These are phyloP conservation scores for Botrylloides violaceus DNA, from an alignment of 23 tunicate genomes.

Conservation along the genomic window DNA sequence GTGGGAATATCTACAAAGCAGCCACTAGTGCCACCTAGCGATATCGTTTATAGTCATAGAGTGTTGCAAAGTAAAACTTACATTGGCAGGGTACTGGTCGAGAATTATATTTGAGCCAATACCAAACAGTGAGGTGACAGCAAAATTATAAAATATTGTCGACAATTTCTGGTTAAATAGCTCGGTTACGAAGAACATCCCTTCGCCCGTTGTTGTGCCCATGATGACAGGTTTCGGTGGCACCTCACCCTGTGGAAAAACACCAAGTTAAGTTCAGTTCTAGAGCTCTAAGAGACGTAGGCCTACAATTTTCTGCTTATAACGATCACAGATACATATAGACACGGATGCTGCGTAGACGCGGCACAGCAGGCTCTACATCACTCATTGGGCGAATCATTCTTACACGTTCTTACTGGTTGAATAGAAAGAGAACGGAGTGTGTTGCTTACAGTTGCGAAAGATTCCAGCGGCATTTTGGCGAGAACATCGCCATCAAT, in stretches of 20 bases:
- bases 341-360: too few relatives aligned
- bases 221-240: slow-evolving; percentile 36
- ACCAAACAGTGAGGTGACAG: slow-evolving; percentile 26
- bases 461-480: slow-evolving; percentile 32
- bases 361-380: too few relatives aligned
- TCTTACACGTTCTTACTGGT: too few relatives aligned
- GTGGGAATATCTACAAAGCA: too few relatives aligned
- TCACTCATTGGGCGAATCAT: too few relatives aligned
- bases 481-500: slow-evolving; percentile 41
- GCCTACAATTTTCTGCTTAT: not conserved
- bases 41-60: too few relatives aligned
- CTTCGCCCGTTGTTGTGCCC: slow-evolving; percentile 52
- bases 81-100: slow-evolving; percentile 16
- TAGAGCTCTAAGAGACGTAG: not conserved
- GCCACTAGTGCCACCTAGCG: too few relatives aligned
- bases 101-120: not conserved
- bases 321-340: too few relatives aligned
- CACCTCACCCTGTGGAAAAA: slow-evolving; percentile 15
- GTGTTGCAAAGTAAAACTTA: not conserved
- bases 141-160: slow-evolving; percentile 9
- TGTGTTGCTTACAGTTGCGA: slow-evolving; percentile 33
- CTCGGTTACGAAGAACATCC: slow-evolving; percentile 51
- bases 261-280: not conserved
- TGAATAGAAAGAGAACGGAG: too few relatives aligned
- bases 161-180: slow-evolving; percentile 32